phyloP scores from a whole-genome alignment of 2,113 vertebrate species.

The Balaeniceps rex region DNA sequence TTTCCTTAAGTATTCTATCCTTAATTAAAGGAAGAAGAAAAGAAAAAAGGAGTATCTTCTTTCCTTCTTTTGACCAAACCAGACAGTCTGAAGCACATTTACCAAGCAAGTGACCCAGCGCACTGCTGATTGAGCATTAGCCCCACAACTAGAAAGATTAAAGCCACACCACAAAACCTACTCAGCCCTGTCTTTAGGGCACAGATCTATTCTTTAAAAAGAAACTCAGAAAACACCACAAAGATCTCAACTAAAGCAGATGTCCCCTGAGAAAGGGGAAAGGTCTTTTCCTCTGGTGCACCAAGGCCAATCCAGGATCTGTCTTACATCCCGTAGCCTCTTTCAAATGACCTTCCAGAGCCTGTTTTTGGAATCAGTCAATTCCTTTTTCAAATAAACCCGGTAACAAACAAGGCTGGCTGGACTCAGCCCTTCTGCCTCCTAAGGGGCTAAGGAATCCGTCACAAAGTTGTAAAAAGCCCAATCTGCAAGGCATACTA shows the following conservation, averaged over 20 bases:
- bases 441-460: neutral
- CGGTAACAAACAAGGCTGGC: neutral
- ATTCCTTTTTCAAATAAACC: neutral
- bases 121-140: neutral
- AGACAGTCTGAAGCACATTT: neutral
- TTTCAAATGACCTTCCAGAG: neutral
- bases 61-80: neutral
- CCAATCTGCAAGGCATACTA: neutral
- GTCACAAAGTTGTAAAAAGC: neutral
- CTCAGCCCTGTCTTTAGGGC: neutral
- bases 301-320: neutral
- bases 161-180: neutral
- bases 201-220: neutral
- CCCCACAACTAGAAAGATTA: neutral
- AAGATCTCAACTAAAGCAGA: neutral
- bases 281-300: neutral
- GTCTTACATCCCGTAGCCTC: neutral
- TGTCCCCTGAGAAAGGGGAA: neutral
- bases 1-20: neutral
- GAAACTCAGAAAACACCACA: neutral
- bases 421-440: neutral
- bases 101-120: neutral
- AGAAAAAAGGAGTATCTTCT: neutral
- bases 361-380: neutral
- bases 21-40: neutral